Percentiles rank a stretch among this genome's conserved stretches.
Evolutionary conservation across 2,888 invertebrate species (phyloP).

Genomic region (Pasiphila rectangulata): DNA sequence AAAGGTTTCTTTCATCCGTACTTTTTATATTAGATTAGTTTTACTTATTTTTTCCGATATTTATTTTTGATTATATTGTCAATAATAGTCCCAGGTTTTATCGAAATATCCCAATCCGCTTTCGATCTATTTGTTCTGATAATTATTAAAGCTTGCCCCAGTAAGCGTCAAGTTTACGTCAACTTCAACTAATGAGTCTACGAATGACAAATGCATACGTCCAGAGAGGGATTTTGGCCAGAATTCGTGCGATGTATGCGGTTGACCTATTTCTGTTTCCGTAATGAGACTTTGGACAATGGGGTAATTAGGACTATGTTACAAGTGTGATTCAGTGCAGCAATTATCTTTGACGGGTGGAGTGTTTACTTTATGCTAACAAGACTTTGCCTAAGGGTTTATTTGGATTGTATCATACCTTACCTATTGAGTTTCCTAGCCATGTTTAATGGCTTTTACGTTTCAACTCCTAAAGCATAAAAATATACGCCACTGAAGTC

Average conservation of each 20-base stretch:
- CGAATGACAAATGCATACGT: conserved; percentile 70
- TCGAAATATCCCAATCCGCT: neutral
- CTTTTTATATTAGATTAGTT: no score
- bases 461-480: no score
- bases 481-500: no score
- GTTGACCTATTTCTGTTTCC: conserved; percentile 34
- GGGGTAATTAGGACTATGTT: conserved; percentile 24
- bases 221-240: conserved; percentile 52
- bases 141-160: conserved; percentile 73
- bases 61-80: no score
- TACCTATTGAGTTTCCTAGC: no score
- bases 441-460: no score
- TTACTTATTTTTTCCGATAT: no score
- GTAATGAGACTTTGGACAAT: conserved; percentile 27
- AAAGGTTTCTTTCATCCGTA: no score
- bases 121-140: conserved; percentile 49
- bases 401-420: no score
- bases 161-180: conserved; percentile 74
- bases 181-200: conserved; percentile 73
- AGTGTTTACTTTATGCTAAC: neutral
- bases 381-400: neutral
- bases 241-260: conserved; percentile 40
- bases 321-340: conserved; percentile 18
- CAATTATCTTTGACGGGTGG: conserved; percentile 7
- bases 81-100: no score